A percentile compares a stretch with the other conserved stretches of the same genome.
Conservation (phyloP, 2,113 vertebrate species). For the Poeciliopsis retropinna region DNA sequence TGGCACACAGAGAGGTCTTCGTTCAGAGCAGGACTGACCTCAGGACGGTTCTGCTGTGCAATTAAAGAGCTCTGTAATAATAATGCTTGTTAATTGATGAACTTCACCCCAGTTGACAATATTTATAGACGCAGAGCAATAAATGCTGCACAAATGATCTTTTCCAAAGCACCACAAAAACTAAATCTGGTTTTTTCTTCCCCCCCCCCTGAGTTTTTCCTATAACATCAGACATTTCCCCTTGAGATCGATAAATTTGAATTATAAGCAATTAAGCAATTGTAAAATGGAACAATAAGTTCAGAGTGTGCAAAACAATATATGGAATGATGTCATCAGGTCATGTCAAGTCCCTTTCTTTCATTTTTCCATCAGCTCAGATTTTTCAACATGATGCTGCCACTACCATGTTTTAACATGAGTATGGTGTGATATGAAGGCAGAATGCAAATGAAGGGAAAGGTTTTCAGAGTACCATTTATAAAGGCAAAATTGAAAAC, state of each 20-base stretch:
- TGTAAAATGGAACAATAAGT: no score
- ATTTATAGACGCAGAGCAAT: background rate
- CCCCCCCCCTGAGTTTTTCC: no score
- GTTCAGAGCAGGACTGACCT: conserved; percentile 23
- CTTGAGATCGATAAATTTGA: no score
- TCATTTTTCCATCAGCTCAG: background rate
- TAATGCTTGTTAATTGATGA: conserved; percentile 18
- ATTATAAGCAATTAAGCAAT: no score
- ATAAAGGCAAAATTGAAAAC: no score
- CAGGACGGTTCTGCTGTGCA: conserved; percentile 9
- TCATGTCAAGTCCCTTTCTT: background rate
- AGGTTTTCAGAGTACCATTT: no score
- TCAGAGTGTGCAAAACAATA: no score
- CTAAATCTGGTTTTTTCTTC: no score
- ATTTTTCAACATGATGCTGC: background rate
- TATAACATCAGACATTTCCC: no score
- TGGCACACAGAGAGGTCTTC: conserved; percentile 41
- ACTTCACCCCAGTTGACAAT: background rate
- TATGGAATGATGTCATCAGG: background rate
- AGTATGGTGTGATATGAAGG: background rate
- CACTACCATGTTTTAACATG: background rate
- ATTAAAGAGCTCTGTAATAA: background rate
- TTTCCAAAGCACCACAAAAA: no score
- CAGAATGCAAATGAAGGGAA: no score
- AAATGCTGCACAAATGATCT: no score